Evolutionary conservation across 2,888 invertebrate species (phyloP).

Genomic region (Dioctria rufipes): DNA sequence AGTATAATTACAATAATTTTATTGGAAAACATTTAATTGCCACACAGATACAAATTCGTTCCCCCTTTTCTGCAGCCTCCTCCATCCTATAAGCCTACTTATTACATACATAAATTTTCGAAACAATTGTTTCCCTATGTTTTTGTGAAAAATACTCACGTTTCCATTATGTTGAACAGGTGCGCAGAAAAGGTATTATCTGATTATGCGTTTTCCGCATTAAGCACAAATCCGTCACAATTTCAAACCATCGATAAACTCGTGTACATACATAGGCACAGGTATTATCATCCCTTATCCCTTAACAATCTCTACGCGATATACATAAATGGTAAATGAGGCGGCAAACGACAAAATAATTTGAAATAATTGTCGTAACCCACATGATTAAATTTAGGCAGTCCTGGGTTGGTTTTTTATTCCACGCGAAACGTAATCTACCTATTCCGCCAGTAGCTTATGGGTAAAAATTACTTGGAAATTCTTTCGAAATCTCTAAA

Average conservation of each 20-base stretch:
- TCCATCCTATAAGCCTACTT: no score
- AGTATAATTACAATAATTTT: no score
- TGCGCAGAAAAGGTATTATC: background rate
- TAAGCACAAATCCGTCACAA: background rate
- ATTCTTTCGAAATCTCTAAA: background rate
- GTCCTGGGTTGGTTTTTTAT: conserved; percentile 1
- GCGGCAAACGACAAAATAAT: conserved; percentile 39
- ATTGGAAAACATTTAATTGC: no score
- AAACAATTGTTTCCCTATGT: no score
- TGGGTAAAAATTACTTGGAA: conserved; percentile 5
- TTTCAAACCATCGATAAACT: background rate
- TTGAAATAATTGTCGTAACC: conserved; percentile 29
- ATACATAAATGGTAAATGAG: background rate
- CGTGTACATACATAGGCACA: background rate
- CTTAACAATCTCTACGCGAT: background rate
- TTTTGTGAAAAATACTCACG: background rate
- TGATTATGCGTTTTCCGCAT: background rate
- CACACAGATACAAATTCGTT: no score
- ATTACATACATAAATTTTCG: no score
- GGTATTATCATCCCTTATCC: no score
- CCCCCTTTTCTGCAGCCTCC: no score
- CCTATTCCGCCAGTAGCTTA: background rate
- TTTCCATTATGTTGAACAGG: background rate
- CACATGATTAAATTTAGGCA: conserved; percentile 45
- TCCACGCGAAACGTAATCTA: conserved; percentile 30